A percentile compares a stretch with the other conserved stretches of the same genome.
Evolutionary conservation across 2,888 invertebrate genomes (phyloP).

Genomic region (Stegophylla sp.): DNA sequence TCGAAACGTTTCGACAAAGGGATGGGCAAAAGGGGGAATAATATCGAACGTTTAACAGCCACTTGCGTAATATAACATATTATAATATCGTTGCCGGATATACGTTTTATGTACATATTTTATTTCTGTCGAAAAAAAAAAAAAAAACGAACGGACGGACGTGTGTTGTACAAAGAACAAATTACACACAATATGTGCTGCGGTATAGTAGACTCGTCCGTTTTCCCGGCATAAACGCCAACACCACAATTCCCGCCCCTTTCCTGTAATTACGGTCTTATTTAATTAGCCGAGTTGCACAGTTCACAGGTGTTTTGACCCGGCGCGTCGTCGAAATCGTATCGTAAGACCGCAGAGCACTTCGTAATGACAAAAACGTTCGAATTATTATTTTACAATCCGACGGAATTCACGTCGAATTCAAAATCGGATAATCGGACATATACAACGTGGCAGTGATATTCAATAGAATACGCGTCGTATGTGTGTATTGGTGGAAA

Average conservation of each 20-base stretch:
- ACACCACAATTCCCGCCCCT: constrained; percentile 36
- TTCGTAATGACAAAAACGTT: neutral
- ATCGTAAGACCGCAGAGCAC: neutral
- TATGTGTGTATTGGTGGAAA: neutral
- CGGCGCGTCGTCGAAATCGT: neutral
- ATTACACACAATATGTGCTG: constrained; percentile 1
- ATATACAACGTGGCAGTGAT: neutral
- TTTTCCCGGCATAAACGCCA: constrained; percentile 27
- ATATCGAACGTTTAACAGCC: constrained; percentile 2
- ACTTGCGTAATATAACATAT: too few species aligned
- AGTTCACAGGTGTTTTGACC: constrained; percentile 44
- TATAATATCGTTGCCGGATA: neutral
- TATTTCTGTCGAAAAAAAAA: constrained; percentile 17
- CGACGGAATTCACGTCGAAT: neutral
- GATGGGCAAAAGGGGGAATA: neutral
- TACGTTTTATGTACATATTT: constrained; percentile 13
- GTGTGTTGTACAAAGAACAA: constrained; percentile 29
- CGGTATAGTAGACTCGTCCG: constrained; percentile 15
- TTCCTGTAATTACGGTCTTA: constrained; percentile 50
- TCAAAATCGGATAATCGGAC: neutral
- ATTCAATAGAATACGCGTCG: neutral
- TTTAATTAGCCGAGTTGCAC: constrained; percentile 35
- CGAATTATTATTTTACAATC: neutral
- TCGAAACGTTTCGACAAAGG: neutral
- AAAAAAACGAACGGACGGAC: too few species aligned